These are phyloP conservation scores for Halichoeres trimaculatus DNA, from an alignment of 2,113 vertebrate genomes.

Conservation along the genomic window DNA sequence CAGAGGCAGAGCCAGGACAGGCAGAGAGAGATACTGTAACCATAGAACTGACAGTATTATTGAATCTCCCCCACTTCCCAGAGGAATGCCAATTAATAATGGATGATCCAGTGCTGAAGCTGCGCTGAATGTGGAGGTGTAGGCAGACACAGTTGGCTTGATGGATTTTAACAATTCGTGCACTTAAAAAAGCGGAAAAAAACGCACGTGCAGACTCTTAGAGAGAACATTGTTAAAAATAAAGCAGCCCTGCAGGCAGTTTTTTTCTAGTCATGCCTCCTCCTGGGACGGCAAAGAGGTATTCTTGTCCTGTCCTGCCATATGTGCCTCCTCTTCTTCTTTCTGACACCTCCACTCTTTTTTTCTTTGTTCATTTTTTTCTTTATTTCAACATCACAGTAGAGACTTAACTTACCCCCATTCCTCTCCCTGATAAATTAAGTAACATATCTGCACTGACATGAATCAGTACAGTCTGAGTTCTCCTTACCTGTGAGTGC, in stretches of 20 bases:
- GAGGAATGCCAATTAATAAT: slow-evolving; percentile 74
- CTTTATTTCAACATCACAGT: slow-evolving; percentile 21
- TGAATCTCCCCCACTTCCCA: slow-evolving; percentile 50
- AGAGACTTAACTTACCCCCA: background rate
- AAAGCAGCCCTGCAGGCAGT: slow-evolving; percentile 28
- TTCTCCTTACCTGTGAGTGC: slow-evolving; percentile 93
- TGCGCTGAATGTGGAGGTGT: slow-evolving; percentile 49
- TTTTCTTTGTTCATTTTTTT: background rate
- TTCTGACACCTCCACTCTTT: background rate
- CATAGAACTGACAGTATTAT: slow-evolving; percentile 44
- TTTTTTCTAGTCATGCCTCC: slow-evolving; percentile 29
- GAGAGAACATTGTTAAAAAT: slow-evolving; percentile 43
- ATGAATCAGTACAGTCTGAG: background rate
- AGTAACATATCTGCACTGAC: background rate
- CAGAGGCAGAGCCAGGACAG: slow-evolving; percentile 38
- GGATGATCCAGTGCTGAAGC: slow-evolving; percentile 67
- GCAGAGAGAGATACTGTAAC: slow-evolving; percentile 52
- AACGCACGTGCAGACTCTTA: slow-evolving; percentile 27
- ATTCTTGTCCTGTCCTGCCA: slow-evolving; percentile 35
- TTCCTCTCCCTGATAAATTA: background rate
- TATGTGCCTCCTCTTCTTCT: slow-evolving; percentile 27
- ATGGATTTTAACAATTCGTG: slow-evolving; percentile 45
- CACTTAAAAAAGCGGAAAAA: slow-evolving; percentile 37
- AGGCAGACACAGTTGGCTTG: slow-evolving; percentile 17
- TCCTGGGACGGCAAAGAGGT: slow-evolving; percentile 37